Base-by-base conservation (phyloP, 2,888 invertebrate genomes). In the Camptogramma bilineatum region DNA sequence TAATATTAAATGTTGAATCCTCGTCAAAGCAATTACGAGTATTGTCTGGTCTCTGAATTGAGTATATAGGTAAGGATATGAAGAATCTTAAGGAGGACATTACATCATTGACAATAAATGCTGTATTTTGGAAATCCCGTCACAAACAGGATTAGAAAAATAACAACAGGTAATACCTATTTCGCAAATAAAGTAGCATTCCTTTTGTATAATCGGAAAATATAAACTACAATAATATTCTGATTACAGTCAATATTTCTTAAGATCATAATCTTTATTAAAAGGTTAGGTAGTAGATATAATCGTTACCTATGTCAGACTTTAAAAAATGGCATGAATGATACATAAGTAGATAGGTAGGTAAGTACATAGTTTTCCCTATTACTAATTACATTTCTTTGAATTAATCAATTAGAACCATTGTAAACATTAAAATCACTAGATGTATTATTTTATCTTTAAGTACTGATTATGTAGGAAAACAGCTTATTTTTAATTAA, bases 121-220 rank as follows among this genome's bases (percentile, higher is more conserved):
- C 42, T 53, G 21, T 4, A 16, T 21, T 39, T n/a, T 42, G 42
- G 53, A 21, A 53, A 42, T 56, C n/a, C 55, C 55, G 19, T 17
- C 28, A 2, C 28, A 46, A 46, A 17, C 34, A 56, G 19, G n/a
- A 42, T 16, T n/a, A 0, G n/a, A 16, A 16, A 39, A 13, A 39
- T 39, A 39, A 39, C 39, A 28, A 4, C 8, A 28, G 4, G 31
- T 9, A 31, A 31, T 31, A 9, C 10, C 9, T 31, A 31, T 31
- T 31, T 0, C 31, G 9, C 21, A 3, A 21, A 31, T 10, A 7
- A 31, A 31, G 31, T 31, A 31, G 9, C 21, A 21, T 21, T 21
- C 2, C 21, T 21, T 21, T 21, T 21, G 21, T 21, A 3, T 21
- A 21, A 2, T 31, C 8, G 31, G 31, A 31, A 31, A 9, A 31